A percentile compares a stretch with the other conserved stretches of the same genome.
Conservation (phyloP, 2,888 invertebrate species). For the Trisateles emortualis region DNA sequence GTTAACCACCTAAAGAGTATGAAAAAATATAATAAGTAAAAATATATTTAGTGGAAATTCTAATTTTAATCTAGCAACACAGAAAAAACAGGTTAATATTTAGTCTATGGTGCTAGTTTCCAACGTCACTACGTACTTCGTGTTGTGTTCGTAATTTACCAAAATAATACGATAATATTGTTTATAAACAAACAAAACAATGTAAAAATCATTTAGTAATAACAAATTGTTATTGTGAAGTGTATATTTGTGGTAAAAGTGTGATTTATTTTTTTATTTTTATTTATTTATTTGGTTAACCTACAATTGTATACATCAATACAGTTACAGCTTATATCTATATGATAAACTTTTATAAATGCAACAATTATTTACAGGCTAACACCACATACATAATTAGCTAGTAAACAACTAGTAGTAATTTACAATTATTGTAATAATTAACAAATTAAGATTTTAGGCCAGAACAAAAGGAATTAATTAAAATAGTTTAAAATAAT, state of each 20-base stretch:
- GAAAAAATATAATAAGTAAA: background rate
- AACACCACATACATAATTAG: too few relatives aligned
- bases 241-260: background rate
- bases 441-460: too few relatives aligned
- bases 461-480: too few relatives aligned
- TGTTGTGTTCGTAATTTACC: background rate
- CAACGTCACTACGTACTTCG: background rate
- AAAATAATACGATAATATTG: background rate
- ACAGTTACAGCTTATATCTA: too few relatives aligned
- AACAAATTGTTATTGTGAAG: background rate
- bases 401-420: too few relatives aligned
- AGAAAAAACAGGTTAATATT: background rate
- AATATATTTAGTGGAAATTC: background rate
- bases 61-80: background rate
- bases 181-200: background rate
- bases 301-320: too few relatives aligned
- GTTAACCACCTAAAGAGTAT: too few relatives aligned
- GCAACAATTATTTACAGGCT: too few relatives aligned
- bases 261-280: background rate
- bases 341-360: too few relatives aligned
- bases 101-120: background rate
- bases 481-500: too few relatives aligned
- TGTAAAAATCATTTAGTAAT: background rate
- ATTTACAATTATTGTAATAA: too few relatives aligned
- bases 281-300: too few relatives aligned